Percentiles rank a stretch among this genome's conserved stretches.
These are phyloP conservation scores for Xenops minutus DNA, from an alignment of 2,797 vertebrate genomes.

Conservation along the genomic window DNA sequence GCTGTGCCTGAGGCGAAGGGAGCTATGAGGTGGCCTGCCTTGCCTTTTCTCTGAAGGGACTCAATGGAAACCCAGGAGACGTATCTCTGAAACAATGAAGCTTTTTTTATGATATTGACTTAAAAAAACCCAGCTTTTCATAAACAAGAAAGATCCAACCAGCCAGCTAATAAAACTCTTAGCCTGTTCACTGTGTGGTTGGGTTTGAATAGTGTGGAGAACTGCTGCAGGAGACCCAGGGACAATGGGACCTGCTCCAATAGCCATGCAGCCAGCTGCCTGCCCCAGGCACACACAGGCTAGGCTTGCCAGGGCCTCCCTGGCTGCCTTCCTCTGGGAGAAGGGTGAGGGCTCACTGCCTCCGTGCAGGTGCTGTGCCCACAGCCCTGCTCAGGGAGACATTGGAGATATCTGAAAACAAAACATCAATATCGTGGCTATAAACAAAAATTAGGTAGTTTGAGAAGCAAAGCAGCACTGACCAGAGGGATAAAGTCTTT, in stretches of 20 bases:
- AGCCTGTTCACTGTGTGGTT: background rate
- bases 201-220: background rate
- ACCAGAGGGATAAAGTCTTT: background rate
- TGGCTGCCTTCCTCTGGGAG: background rate
- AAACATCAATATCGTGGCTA: accelerated
- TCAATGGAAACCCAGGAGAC: background rate
- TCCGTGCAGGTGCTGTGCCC: accelerated
- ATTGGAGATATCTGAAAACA: background rate
- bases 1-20: accelerated
- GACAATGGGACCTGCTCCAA: background rate
- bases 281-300: accelerated
- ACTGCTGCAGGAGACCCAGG: background rate
- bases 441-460: background rate
- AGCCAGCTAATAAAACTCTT: background rate
- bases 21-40: background rate
- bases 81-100: background rate
- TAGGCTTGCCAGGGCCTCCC: background rate
- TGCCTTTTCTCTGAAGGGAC: background rate
- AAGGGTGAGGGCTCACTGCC: background rate
- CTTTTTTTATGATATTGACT: background rate
- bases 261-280: background rate
- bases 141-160: background rate
- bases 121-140: background rate
- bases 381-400: background rate
- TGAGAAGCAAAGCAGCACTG: accelerated